Base-by-base conservation (phyloP, 2,797 vertebrate species). In the Pangasius krempfi region DNA sequence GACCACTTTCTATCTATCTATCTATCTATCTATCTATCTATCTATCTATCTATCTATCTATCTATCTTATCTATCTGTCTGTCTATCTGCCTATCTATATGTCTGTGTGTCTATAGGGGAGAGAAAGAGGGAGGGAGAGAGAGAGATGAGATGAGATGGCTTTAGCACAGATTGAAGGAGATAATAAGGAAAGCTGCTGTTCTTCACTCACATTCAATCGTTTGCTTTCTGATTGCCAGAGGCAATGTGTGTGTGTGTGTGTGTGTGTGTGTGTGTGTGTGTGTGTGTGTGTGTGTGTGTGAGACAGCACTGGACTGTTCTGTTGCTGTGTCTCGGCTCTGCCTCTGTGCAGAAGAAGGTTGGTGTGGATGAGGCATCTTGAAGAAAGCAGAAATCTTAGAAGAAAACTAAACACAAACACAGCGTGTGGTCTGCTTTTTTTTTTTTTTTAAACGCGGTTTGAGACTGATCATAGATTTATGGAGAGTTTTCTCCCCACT, bases 1-100 rank as follows among this genome's bases (percentile, higher is more conserved):
- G 97, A 93, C 60, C 40, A 18, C 87, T 89, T 87, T 84, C 90
- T 89, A 66, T 89, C 80, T 86, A 6, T 40, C 56, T 81, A 6
- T 60, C 52, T 54, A 10, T 33, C 76, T 79, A 1, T 78, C 44
- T 54, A 5, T 30, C 75, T 30, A 1, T 56, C n/a, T 25, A 2
- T 25, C 6, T 52, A 2, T 75, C 72, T 76, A 0, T 73, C 37
- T 44, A 0, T 44, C 40, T 47, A 14, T 52, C 44, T 30, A 0
- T 78, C 75, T 54, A 0, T 54, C 75, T 33, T 30, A 4, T 79
- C 50, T 56, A 5, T 54, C 75, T 30, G 5, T 54, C 75, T 30
- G 0, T 30, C 75, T 52, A 8, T 33, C 50, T 54, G 0, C 30
- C 50, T 40, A 25, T 44, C 79, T 60, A 0, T 40, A 3, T 81